Evolutionary conservation across 1,140 invertebrate genomes (phyloP).

Genomic region (Lordiphosa clarofinis): DNA sequence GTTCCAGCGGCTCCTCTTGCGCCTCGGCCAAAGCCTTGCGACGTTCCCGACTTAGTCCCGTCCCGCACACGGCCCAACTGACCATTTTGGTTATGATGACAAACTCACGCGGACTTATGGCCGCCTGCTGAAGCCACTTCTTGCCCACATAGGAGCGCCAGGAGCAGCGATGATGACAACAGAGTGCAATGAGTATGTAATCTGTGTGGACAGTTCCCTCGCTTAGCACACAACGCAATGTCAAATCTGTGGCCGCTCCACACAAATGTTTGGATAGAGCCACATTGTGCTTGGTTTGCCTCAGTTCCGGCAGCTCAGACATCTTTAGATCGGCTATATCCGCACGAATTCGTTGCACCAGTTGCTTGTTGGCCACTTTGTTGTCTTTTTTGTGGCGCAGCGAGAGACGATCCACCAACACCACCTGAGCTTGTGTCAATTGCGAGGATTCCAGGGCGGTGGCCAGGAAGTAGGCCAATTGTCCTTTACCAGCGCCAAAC

Average conservation of each 20-base stretch:
- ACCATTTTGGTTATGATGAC: constrained; percentile 88
- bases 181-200: constrained; percentile 89
- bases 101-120: constrained; percentile 85
- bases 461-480: constrained; percentile 86
- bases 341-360: constrained; percentile 84
- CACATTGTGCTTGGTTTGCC: constrained; percentile 81
- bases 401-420: constrained; percentile 88
- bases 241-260: constrained; percentile 89
- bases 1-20: constrained; percentile 54
- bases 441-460: constrained; percentile 81
- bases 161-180: constrained; percentile 92
- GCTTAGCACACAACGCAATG: constrained; percentile 83
- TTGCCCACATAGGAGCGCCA: constrained; percentile 87
- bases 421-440: constrained; percentile 80
- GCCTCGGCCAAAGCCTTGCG: constrained; percentile 69
- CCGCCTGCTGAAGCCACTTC: constrained; percentile 81
- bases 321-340: constrained; percentile 88
- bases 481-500: constrained; percentile 93
- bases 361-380: constrained; percentile 81
- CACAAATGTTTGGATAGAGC: constrained; percentile 93
- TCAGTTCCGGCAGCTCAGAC: constrained; percentile 81
- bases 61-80: constrained; percentile 92
- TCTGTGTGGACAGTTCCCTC: constrained; percentile 71
- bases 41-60: constrained; percentile 81
- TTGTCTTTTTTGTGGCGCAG: constrained; percentile 91